Evolutionary conservation across 1,140 invertebrate genomes (phyloP), one percentile per base, ranked within the genome.

Genomic region (Tetramorium simillimum): DNA sequence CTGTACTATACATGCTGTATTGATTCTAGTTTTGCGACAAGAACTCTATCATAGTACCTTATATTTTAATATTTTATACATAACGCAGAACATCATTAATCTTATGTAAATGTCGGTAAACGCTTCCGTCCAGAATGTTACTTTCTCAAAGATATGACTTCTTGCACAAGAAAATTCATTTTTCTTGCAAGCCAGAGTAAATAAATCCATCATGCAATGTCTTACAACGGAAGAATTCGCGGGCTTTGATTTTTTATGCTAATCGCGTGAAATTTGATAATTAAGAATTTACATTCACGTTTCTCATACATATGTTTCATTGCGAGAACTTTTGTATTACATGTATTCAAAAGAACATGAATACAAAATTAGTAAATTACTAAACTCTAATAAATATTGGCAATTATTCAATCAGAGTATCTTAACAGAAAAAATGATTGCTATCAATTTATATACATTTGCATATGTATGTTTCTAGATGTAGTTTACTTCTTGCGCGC

Each of bases 91-190:
- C 28, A 37, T 58, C 69, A 84, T 84, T 84, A 75, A 84, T 84
- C 80, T 62, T 75, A 75, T 53, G 53, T 46, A 84, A 72, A 75
- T 73, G 58, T 82, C 69, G 80, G 80, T 84, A 84, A 84, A 84
- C 43, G 56, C 69, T 84, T 84, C 69, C 69, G 69, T 73, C 53
- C 53, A 84, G 80, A 84, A 84, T 75, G 80, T 58, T 60, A 43
- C 53, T 62, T 84, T 62, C 53, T 60, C 21, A 14, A 58, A 73
- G 80, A 84, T 84, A 84, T 43, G 69, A 75, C 40, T 28, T 60
- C 53, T 62, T 16, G 18, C 53, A 46, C 28, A 62, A 60, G 69
- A 84, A 75, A 75, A 84, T 75, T 46, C 80, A 84, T 84, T 84
- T 75, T 84, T 84, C 80, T 75, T 56, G 53, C 69, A 37, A 60